Evolutionary conservation across 2,888 invertebrate species (phyloP), one percentile per base, ranked within the genome.

Genomic region (Standfussiana lucernea): DNA sequence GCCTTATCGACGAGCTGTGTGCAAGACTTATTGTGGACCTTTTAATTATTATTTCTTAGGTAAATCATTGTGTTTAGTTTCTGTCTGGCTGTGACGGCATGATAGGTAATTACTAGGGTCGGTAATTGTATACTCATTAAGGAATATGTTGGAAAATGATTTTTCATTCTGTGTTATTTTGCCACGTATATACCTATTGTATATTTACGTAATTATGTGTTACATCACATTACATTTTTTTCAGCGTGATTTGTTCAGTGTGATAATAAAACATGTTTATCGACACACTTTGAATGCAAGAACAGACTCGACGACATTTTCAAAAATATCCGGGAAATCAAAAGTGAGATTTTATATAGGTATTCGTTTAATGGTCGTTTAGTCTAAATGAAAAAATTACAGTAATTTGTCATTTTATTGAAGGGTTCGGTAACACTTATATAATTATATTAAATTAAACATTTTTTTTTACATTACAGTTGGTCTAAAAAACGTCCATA

Each of bases 1-100:
- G 45, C 91, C 91, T 92, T 93, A 94, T 94, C 94, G 93, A 89
- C 90, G 87, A 86, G 86, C 88, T 88, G 88, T 86, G 83, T 86
- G 88, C 88, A 81, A 87, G 81, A 82, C 83, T 90, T 85, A 85
- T 84, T 86, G 83, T 84, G 75, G 66, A 83, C 77, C 80, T 89
- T 84, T 85, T 89, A 83, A 86, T 89, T 85, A 84, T 85, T 77
- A 83, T 86, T 88, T 80, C 75, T 78, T 76, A 64, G 72, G 78
- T 76, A 82, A 77, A 75, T 70, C 62, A 74, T 76, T 81, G 72
- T 80, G 75, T 81, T 79, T 75, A 75, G 70, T 77, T 73, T 66
- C 32, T 24, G 70, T 42, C 64, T 80, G 79, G 13, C 56, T 67
- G 53, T 86, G 80, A 72, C 67, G 62, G 50, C 66, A 21, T 21